phyloP scores from a whole-genome alignment of 2,113 vertebrate species.

The Scalopus aquaticus region DNA sequence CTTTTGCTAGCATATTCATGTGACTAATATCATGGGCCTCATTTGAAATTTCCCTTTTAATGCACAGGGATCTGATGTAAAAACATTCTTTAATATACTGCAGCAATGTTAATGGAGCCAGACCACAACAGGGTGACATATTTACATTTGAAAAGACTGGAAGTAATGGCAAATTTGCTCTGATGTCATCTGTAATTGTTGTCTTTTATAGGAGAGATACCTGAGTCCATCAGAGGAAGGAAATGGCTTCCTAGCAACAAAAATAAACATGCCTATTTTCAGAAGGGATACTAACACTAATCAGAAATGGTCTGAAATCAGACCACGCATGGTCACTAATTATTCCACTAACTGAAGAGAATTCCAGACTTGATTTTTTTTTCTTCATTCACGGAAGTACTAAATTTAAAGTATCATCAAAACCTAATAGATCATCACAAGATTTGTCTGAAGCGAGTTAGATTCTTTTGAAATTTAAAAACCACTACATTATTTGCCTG shows the following conservation, averaged over 20 bases:
- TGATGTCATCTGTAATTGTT: neutral
- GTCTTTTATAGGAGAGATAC: neutral
- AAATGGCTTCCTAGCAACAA: conserved; percentile 28
- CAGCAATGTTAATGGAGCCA: neutral
- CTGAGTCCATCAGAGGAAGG: neutral
- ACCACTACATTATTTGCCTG: neutral
- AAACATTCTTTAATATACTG: neutral
- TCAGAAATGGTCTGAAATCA: neutral
- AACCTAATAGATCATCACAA: neutral
- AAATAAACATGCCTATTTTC: neutral
- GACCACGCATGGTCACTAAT: neutral
- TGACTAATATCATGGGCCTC: neutral
- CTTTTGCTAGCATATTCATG: neutral
- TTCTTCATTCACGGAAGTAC: neutral
- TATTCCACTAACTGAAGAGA: neutral
- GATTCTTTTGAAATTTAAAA: conserved; percentile 28
- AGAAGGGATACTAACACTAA: neutral
- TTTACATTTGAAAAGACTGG: conserved; percentile 34
- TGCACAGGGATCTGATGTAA: neutral
- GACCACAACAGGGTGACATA: neutral
- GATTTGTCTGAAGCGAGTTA: conserved; percentile 9
- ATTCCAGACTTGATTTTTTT: neutral
- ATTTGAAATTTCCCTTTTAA: conserved; percentile 25
- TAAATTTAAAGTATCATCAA: neutral
- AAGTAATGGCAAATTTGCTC: neutral